Conservation (phyloP, 1,140 invertebrate genomes). For the Pollicipes pollicipes region DNA sequence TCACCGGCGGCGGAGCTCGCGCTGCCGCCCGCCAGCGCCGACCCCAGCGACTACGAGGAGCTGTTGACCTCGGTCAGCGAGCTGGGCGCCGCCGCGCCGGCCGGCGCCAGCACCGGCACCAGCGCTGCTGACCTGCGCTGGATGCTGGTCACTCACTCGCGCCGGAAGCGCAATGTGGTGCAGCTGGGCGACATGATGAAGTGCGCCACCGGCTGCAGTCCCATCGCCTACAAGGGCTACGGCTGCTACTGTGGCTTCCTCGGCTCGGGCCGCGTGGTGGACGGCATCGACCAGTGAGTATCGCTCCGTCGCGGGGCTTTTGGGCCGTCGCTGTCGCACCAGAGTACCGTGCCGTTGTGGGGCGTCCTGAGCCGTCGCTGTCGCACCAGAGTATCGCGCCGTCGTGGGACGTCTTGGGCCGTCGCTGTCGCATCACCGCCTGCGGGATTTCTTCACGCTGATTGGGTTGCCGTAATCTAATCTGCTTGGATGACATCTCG, state of each 20-base stretch:
- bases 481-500: no score
- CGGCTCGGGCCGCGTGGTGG: slow-evolving; percentile 56
- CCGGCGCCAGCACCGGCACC: background rate
- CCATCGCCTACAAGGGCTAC: slow-evolving; percentile 67
- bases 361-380: no score
- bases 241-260: slow-evolving; percentile 82
- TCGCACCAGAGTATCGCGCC: no score
- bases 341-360: no score
- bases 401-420: no score
- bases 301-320: no score
- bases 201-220: slow-evolving; percentile 69
- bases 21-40: no score
- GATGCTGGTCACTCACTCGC: background rate
- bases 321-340: no score
- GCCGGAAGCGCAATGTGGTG: slow-evolving; percentile 42
- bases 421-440: no score
- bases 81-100: background rate
- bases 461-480: no score
- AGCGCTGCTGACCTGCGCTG: background rate
- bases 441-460: no score
- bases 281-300: slow-evolving; percentile 65
- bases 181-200: slow-evolving; percentile 72
- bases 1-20: no score
- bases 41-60: background rate
- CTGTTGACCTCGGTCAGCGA: background rate